A percentile compares a stretch with the other conserved stretches of the same genome.
phyloP scores from a whole-genome alignment of 2,888 invertebrate species.

The Bombylius discolor region DNA sequence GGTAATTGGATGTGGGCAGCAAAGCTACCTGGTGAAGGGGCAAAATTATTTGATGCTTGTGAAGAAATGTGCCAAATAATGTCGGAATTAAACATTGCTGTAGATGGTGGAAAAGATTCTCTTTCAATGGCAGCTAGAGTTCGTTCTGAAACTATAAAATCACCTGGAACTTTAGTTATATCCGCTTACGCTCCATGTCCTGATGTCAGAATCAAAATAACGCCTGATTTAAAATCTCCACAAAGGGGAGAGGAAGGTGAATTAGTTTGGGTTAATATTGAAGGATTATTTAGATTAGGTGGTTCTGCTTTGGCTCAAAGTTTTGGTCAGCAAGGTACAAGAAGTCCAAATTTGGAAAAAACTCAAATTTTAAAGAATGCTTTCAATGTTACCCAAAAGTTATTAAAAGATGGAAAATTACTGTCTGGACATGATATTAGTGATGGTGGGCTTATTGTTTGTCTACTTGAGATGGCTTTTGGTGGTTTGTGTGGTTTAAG shows the following conservation, averaged over 20 bases:
- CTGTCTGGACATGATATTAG: constrained; percentile 89
- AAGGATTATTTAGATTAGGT: constrained; percentile 66
- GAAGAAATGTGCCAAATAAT: constrained; percentile 76
- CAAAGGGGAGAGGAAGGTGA: constrained; percentile 45
- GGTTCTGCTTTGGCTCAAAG: constrained; percentile 90
- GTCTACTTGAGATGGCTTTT: constrained; percentile 91
- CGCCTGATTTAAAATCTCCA: constrained; percentile 79
- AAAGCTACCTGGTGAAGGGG: constrained; percentile 86
- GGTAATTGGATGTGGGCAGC: constrained; percentile 99
- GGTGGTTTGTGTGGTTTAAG: constrained; percentile 73
- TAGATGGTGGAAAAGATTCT: constrained; percentile 96
- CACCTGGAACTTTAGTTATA: constrained; percentile 85
- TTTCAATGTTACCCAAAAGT: constrained; percentile 71
- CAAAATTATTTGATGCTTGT: constrained; percentile 75
- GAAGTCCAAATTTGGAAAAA: constrained; percentile 66
- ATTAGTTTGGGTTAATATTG: constrained; percentile 67
- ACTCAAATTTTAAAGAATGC: constrained; percentile 54
- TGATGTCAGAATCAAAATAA: constrained; percentile 70
- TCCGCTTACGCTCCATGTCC: constrained; percentile 93
- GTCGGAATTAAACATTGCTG: constrained; percentile 66
- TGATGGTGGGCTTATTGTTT: constrained; percentile 87
- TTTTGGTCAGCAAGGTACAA: constrained; percentile 68
- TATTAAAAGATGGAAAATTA: constrained; percentile 47
- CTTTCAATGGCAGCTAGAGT: constrained; percentile 93
- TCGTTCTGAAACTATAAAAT: constrained; percentile 52